These are phyloP conservation scores for Pseudomugil gertrudae DNA, from an alignment of 2,797 vertebrate species.

Conservation along the genomic window DNA sequence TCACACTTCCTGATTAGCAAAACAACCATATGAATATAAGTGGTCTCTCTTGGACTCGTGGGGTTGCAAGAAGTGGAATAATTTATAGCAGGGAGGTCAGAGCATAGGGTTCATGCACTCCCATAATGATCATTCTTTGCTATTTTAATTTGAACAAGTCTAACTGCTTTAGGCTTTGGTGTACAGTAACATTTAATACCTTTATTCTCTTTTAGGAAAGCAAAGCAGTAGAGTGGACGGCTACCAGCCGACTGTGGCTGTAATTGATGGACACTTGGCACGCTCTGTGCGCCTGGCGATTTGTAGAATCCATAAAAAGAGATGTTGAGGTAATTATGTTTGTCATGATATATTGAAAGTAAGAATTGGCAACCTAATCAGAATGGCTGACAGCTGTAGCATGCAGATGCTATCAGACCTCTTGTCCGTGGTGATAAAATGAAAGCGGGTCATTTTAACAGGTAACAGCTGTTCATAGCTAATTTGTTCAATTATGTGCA, in stretches of 20 bases:
- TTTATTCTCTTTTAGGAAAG: conserved; percentile 48
- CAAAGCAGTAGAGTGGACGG: conserved; percentile 44
- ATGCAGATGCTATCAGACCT: conserved; percentile 84
- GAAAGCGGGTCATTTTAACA: conserved; percentile 85
- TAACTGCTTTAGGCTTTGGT: conserved; percentile 12
- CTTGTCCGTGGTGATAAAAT: conserved; percentile 81
- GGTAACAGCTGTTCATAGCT: conserved; percentile 84
- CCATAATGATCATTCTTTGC: conserved; percentile 5
- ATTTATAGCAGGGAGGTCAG: conserved; percentile 13
- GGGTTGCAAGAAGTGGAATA: conserved; percentile 1
- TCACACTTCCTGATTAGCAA: conserved; percentile 30
- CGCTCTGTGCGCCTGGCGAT: conserved; percentile 62
- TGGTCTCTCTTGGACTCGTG: neutral
- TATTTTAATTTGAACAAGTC: conserved; percentile 15
- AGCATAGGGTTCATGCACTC: conserved; percentile 12
- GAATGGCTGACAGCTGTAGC: conserved; percentile 82
- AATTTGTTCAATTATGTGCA: conserved; percentile 83
- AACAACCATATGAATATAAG: conserved; percentile 8
- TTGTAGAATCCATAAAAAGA: conserved; percentile 84
- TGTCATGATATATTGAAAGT: conserved; percentile 82
- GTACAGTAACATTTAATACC: conserved; percentile 28
- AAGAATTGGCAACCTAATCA: conserved; percentile 75
- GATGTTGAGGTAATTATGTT: conserved; percentile 85
- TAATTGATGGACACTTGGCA: conserved; percentile 81
- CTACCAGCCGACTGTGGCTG: conserved; percentile 42